phyloP scores from a whole-genome alignment of 2,113 vertebrate genomes.

The Odobenus rosmarus region DNA sequence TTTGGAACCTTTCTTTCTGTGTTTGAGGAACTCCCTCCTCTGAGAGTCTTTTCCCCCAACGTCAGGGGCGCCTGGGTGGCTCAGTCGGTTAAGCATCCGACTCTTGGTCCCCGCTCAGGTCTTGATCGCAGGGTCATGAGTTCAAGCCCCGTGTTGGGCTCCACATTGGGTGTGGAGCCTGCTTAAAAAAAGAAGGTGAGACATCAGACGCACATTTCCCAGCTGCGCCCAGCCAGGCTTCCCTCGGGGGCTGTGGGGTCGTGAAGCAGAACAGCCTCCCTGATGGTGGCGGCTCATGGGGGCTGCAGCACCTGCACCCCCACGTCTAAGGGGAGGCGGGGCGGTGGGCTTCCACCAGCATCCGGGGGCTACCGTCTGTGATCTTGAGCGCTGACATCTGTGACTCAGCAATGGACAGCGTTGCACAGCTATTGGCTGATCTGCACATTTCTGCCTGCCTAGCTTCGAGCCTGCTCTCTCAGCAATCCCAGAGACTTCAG shows the following conservation, averaged over 20 bases:
- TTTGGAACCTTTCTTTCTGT: neutral
- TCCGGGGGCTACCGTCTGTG: neutral
- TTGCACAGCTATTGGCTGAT: rapidly evolving
- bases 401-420: rapidly evolving
- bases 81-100: neutral
- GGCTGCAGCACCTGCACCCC: neutral
- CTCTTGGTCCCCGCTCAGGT: neutral
- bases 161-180: neutral
- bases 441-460: neutral
- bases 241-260: neutral
- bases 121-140: neutral
- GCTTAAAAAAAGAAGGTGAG: too few species aligned
- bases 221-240: neutral
- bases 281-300: rapidly evolving
- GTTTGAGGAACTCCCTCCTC: neutral
- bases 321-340: rapidly evolving
- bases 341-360: too few species aligned
- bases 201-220: too few species aligned
- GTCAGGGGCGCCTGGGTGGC: neutral
- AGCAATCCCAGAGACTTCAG: neutral
- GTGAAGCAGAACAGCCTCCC: too few species aligned
- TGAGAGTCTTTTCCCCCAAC: too few species aligned
- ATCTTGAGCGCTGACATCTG: neutral
- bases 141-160: neutral
- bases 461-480: neutral